Conservation (phyloP, 1,140 invertebrate species). For the Drosophila elegans region DNA sequence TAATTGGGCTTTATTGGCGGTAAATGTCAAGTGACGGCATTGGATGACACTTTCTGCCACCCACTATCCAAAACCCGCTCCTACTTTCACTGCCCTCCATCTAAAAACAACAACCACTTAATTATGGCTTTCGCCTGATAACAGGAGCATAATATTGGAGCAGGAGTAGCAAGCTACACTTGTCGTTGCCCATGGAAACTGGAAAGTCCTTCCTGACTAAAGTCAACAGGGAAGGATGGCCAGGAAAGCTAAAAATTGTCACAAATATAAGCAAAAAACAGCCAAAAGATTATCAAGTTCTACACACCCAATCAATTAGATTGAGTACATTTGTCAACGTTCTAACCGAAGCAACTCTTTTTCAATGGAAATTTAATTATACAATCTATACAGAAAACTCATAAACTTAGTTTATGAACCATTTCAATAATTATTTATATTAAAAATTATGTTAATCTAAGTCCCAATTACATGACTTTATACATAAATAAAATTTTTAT, state of each 20-base stretch:
- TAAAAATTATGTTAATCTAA: neutral
- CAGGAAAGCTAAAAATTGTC: neutral
- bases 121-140: slow-evolving; percentile 45
- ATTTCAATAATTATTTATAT: neutral
- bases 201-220: neutral
- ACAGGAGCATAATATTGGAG: slow-evolving; percentile 13
- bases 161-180: neutral
- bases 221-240: neutral
- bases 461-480: neutral
- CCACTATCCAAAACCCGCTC: neutral
- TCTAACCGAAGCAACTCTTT: too few species aligned
- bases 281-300: neutral
- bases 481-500: neutral
- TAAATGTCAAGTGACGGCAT: slow-evolving; percentile 56
- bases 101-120: slow-evolving; percentile 43
- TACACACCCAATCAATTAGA: neutral
- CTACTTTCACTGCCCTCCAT: neutral
- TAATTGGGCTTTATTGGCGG: slow-evolving; percentile 62
- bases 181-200: slow-evolving; percentile 27
- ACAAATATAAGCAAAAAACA: neutral
- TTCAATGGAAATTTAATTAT: too few species aligned
- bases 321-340: neutral
- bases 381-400: neutral
- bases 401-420: too few species aligned
- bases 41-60: slow-evolving; percentile 36